Percentiles rank a stretch among this genome's conserved stretches.
Evolutionary conservation across 92 coral and sea anemone species (phyloP).

Genomic region (Scolanthus callimorphus): DNA sequence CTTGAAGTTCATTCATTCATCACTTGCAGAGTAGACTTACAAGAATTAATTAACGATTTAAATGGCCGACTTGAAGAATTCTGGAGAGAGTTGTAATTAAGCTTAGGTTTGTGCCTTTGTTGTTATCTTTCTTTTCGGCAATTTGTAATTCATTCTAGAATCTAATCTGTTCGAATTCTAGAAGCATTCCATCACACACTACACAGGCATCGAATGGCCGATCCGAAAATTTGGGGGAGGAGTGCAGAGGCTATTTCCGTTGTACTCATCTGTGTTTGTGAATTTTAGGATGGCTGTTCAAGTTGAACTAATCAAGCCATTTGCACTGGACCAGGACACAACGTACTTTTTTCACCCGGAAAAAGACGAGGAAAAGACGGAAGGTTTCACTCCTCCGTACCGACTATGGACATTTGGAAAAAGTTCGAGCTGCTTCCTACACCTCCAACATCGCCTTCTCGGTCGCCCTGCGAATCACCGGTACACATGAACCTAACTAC

Average conservation of each 20-base stretch:
- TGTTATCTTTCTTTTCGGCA: too few relatives aligned
- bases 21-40: constrained; percentile 15
- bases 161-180: too few relatives aligned
- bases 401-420: constrained; percentile 91
- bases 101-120: too few relatives aligned
- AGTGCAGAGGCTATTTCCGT: constrained; percentile 64
- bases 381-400: constrained; percentile 54
- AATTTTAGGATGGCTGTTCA: constrained; percentile 78
- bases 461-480: constrained; percentile 68
- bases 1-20: constrained; percentile 41
- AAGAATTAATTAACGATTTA: constrained; percentile 51
- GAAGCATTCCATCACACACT: too few relatives aligned
- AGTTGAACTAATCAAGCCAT: constrained; percentile 70
- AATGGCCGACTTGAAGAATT: constrained; percentile 24
- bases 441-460: constrained; percentile 93
- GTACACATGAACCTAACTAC: constrained; percentile 42
- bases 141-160: too few relatives aligned
- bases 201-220: too few relatives aligned
- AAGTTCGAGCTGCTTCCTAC: constrained; percentile 94
- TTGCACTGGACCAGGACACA: constrained; percentile 76
- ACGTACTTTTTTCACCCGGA: constrained; percentile 75
- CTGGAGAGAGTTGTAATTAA: too few relatives aligned
- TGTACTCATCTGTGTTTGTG: constrained; percentile 1
- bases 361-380: constrained; percentile 43
- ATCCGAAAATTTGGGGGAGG: constrained; percentile 29